phyloP scores from a whole-genome alignment of 92 coral and sea anemone species.

The Porites evermanni region DNA sequence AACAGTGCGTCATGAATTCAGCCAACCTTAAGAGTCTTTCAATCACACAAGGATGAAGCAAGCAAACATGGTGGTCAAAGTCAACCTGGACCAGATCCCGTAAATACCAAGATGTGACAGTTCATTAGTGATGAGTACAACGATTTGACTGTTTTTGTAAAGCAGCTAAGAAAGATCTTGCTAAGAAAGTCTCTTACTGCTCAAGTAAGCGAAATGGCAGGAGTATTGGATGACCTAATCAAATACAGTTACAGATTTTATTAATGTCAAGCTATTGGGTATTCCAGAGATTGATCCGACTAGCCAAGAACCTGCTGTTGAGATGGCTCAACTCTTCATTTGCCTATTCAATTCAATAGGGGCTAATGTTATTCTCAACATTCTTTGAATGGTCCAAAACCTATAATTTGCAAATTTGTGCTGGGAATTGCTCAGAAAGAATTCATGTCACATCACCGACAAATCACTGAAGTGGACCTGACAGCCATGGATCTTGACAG shows the following conservation, averaged over 20 bases:
- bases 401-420: neutral
- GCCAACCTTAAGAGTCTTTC: neutral
- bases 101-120: too few relatives aligned
- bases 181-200: neutral
- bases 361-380: neutral
- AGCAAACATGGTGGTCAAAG: too few relatives aligned
- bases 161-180: neutral
- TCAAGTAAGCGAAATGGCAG: conserved; percentile 7
- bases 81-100: too few relatives aligned
- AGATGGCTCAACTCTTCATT: neutral
- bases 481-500: neutral
- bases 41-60: neutral
- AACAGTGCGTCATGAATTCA: neutral
- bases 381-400: neutral
- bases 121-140: neutral
- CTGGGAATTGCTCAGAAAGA: neutral
- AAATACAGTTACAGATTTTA: neutral
- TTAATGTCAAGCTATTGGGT: neutral
- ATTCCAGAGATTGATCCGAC: conserved; percentile 18
- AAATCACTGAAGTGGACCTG: neutral
- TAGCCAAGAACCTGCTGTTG: neutral
- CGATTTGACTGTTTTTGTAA: neutral
- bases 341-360: neutral
- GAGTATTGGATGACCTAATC: neutral
- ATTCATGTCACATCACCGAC: neutral